Percentiles rank a stretch among this genome's conserved stretches.
phyloP scores from a whole-genome alignment of 2,888 invertebrate genomes.

The Andricus curvator region DNA sequence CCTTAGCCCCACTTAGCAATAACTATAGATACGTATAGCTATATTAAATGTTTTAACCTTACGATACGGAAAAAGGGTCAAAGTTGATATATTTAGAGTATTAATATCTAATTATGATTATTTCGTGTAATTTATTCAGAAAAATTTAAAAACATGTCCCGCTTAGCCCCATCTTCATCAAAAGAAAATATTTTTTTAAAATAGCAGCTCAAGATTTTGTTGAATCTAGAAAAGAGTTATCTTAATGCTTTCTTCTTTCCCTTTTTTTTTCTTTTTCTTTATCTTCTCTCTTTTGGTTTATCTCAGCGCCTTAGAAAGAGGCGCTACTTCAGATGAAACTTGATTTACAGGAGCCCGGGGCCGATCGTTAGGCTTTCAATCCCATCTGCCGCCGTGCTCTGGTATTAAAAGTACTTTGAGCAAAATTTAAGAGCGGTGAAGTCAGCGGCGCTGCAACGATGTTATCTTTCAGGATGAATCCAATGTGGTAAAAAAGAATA shows the following conservation, averaged over 20 bases:
- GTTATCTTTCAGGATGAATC: conserved; percentile 1
- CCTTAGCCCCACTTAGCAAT: too few species aligned
- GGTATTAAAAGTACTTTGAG: conserved; percentile 45
- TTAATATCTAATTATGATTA: too few species aligned
- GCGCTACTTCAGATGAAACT: conserved; percentile 16
- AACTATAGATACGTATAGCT: too few species aligned
- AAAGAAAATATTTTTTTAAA: too few species aligned
- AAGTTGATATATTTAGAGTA: too few species aligned
- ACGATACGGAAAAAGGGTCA: too few species aligned
- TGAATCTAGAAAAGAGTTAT: background rate
- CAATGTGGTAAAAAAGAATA: background rate
- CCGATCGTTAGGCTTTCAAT: conserved; percentile 48
- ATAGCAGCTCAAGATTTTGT: background rate
- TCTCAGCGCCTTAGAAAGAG: background rate
- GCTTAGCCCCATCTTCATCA: too few species aligned
- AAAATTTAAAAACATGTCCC: too few species aligned
- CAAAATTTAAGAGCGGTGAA: conserved; percentile 25
- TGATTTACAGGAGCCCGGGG: conserved; percentile 45
- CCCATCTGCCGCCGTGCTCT: conserved; percentile 40
- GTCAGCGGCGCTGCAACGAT: background rate
- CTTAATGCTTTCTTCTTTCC: background rate
- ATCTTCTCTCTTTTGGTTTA: conserved; percentile 9
- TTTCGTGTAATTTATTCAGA: too few species aligned
- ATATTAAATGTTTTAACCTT: too few species aligned
- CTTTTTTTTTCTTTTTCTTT: background rate